Conservation (phyloP, 2,113 vertebrate genomes). For the Promerops cafer region DNA sequence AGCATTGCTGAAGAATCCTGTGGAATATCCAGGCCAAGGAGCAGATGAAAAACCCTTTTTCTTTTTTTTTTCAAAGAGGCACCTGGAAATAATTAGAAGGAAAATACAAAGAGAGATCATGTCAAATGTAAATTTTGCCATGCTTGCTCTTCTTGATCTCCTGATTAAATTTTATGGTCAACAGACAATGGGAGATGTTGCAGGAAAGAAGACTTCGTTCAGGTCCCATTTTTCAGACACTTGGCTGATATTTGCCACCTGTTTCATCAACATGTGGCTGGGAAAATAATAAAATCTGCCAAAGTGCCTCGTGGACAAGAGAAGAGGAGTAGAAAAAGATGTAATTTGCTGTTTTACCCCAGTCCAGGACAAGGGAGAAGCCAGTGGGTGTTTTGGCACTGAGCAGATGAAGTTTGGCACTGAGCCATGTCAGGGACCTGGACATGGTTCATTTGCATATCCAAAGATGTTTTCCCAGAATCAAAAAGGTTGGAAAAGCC, state of each 20-base stretch:
- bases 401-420: background rate
- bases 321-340: background rate
- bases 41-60: constrained; percentile 33
- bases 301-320: background rate
- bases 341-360: background rate
- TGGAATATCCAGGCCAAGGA: constrained; percentile 31
- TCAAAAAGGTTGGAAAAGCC: background rate
- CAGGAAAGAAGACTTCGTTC: background rate
- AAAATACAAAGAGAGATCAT: constrained; percentile 20
- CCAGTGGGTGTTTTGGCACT: background rate
- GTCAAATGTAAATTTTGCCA: constrained; percentile 3
- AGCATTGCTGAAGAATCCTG: constrained; percentile 16
- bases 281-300: background rate
- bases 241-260: background rate
- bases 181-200: background rate
- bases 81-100: constrained; percentile 50
- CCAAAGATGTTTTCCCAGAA: background rate
- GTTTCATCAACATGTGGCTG: background rate
- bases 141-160: background rate
- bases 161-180: background rate
- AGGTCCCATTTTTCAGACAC: background rate
- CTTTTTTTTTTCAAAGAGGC: background rate
- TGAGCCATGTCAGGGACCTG: background rate
- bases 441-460: background rate
- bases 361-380: background rate